phyloP scores from a whole-genome alignment of 1,140 invertebrate genomes.

The Trachelipus rathkii region DNA sequence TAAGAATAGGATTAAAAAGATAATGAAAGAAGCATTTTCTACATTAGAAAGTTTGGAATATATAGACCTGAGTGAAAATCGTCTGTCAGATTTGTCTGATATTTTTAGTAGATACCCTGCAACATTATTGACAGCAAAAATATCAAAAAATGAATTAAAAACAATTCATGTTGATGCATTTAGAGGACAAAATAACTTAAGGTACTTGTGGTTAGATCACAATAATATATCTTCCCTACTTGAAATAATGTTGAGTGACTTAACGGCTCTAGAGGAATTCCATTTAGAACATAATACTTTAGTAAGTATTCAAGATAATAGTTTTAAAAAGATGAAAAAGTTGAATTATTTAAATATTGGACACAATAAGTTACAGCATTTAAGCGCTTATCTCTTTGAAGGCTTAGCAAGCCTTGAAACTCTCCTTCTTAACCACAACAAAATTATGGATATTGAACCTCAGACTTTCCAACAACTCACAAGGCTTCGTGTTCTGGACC shows the following conservation, averaged over 20 bases:
- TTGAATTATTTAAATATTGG: conserved; percentile 34
- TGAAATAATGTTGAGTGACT: conserved; percentile 41
- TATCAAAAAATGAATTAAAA: conserved; percentile 75
- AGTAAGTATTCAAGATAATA: conserved; percentile 37
- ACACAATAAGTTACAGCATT: conserved; percentile 37
- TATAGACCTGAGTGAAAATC: conserved; percentile 79
- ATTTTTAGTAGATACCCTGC: conserved; percentile 63
- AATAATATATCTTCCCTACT: conserved; percentile 57
- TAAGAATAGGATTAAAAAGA: conserved; percentile 73
- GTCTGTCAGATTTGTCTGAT: conserved; percentile 68
- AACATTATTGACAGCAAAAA: conserved; percentile 74
- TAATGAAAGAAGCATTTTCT: conserved; percentile 76
- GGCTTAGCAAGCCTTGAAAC: conserved; percentile 33
- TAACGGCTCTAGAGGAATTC: conserved; percentile 31
- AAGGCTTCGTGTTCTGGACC: conserved; percentile 57
- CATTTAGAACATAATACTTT: conserved; percentile 45
- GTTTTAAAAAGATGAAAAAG: conserved; percentile 37
- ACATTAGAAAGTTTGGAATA: conserved; percentile 76
- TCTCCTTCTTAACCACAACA: conserved; percentile 53
- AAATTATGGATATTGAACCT: conserved; percentile 57
- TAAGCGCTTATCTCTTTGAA: conserved; percentile 32
- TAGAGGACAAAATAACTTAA: conserved; percentile 69
- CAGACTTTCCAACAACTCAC: conserved; percentile 47
- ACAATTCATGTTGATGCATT: conserved; percentile 72
- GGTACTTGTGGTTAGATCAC: conserved; percentile 79